Evolutionary conservation across 2,888 invertebrate species (phyloP).

Genomic region (Crepidodera aurea): DNA sequence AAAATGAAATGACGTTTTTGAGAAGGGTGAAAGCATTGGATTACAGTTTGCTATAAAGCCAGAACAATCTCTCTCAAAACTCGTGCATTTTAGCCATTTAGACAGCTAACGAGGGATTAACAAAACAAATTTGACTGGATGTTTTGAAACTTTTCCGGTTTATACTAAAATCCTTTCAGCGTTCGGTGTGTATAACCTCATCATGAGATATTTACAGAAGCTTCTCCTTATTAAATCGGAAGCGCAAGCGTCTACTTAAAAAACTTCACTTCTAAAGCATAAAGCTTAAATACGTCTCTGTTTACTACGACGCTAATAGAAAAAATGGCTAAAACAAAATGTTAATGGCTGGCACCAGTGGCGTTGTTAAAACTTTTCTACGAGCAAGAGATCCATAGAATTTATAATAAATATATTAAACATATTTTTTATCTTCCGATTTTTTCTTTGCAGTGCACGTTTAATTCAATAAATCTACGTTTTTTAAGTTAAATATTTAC

Average conservation of each 20-base stretch:
- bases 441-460: too few relatives aligned
- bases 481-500: too few relatives aligned
- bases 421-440: too few relatives aligned
- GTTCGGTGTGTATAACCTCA: conserved; percentile 3
- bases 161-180: conserved; percentile 6
- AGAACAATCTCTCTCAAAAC: too few relatives aligned
- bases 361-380: not conserved
- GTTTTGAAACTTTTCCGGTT: conserved; percentile 1
- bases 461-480: too few relatives aligned
- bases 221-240: conserved; percentile 1
- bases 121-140: conserved; percentile 3
- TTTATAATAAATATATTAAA: too few relatives aligned
- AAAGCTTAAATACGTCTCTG: conserved; percentile 18
- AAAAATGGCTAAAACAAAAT: conserved; percentile 16
- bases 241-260: not conserved
- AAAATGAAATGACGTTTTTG: too few relatives aligned
- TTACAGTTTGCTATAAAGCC: too few relatives aligned
- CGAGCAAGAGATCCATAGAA: too few relatives aligned
- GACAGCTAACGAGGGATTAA: not conserved
- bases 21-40: too few relatives aligned
- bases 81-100: too few relatives aligned
- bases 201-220: conserved; percentile 14
- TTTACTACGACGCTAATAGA: conserved; percentile 4
- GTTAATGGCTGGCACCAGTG: conserved; percentile 3
- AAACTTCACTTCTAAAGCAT: conserved; percentile 1